phyloP scores from a whole-genome alignment of 2,797 vertebrate species.

The Moxostoma hubbsi region DNA sequence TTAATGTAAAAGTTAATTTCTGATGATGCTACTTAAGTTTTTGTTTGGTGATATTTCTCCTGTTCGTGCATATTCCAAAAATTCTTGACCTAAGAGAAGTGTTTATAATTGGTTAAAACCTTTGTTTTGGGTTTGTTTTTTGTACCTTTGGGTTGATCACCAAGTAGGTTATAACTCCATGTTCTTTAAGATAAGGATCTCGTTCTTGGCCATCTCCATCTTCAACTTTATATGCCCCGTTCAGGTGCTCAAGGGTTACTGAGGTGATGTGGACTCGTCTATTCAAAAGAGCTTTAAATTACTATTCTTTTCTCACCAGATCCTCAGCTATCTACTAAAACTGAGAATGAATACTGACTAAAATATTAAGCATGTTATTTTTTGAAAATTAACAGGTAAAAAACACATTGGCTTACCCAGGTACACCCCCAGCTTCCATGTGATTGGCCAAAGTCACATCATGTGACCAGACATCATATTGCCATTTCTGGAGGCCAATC shows the following conservation, averaged over 20 bases:
- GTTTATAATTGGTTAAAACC: too few relatives aligned
- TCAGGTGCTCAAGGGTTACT: slow-evolving; percentile 93
- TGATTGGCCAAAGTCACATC: slow-evolving; percentile 97
- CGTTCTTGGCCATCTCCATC: slow-evolving; percentile 90
- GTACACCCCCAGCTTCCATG: slow-evolving; percentile 97
- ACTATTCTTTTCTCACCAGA: not conserved
- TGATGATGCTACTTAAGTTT: too few relatives aligned
- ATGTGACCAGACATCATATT: slow-evolving; percentile 98
- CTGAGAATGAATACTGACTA: slow-evolving; percentile 11
- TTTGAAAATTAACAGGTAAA: not conserved
- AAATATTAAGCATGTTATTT: not conserved
- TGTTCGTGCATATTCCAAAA: too few relatives aligned
- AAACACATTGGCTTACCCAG: slow-evolving; percentile 81
- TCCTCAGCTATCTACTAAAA: not conserved
- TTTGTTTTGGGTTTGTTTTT: not conserved
- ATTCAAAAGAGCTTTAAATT: slow-evolving; percentile 41
- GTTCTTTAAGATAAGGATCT: slow-evolving; percentile 94
- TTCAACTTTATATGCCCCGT: slow-evolving; percentile 94
- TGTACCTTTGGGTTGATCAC: slow-evolving; percentile 97
- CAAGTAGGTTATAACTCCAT: slow-evolving; percentile 91
- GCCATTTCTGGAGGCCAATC: slow-evolving; percentile 98
- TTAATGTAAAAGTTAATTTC: too few relatives aligned
- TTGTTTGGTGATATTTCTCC: too few relatives aligned
- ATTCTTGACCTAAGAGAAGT: too few relatives aligned
- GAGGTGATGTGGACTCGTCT: slow-evolving; percentile 97